Conservation (phyloP, 2,888 invertebrate genomes). For the Polyommatus iphigenia region DNA sequence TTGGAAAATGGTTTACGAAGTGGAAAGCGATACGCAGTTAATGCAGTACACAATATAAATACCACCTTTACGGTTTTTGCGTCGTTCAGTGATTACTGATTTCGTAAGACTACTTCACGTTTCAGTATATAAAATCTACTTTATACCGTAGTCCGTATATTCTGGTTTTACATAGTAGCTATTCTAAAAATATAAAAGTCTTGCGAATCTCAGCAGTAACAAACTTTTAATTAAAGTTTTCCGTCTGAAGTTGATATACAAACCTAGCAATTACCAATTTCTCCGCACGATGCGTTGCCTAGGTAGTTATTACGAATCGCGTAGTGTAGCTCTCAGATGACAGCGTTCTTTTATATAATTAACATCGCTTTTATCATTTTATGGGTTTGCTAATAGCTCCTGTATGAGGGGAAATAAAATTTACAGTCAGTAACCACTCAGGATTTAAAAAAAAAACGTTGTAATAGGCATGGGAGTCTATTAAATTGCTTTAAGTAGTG, state of each 20-base stretch:
- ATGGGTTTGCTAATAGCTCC: background rate
- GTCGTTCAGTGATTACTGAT: no score
- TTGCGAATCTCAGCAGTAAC: background rate
- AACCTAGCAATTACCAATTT: conserved; percentile 24
- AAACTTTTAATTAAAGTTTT: background rate
- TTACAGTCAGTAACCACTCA: background rate
- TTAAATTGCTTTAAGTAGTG: background rate
- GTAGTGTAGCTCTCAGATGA: background rate
- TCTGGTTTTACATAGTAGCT: background rate
- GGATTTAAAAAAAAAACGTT: background rate
- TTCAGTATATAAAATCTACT: no score
- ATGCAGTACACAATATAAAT: no score
- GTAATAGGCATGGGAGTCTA: background rate
- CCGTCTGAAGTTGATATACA: background rate
- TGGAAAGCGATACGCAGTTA: no score
- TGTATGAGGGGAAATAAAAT: background rate
- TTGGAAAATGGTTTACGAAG: no score
- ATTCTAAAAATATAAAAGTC: background rate
- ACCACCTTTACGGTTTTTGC: no score
- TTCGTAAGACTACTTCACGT: no score
- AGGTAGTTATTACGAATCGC: conserved; percentile 14
- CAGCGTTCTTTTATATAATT: background rate
- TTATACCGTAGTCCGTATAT: no score
- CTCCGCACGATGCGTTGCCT: background rate
- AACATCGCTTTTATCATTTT: background rate